Conservation (phyloP, 64 coral and sea anemone species). For the Stichodactyla mertensii region DNA sequence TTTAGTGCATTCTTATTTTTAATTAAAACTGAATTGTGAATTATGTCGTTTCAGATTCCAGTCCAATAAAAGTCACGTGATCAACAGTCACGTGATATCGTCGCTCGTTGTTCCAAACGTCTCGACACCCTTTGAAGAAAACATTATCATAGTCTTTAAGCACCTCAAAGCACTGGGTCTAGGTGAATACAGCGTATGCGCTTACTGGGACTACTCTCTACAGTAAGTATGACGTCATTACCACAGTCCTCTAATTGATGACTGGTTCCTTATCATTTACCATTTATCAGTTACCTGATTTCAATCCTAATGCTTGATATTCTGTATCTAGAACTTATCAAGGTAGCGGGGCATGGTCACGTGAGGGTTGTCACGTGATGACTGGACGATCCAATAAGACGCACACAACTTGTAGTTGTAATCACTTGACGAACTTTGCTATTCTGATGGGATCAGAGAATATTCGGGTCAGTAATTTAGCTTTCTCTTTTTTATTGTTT, state of each 20-base stretch:
- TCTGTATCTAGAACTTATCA: slow-evolving; percentile 10
- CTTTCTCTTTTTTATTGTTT: neutral
- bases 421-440: slow-evolving; percentile 78
- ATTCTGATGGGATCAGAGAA: slow-evolving; percentile 60
- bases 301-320: neutral
- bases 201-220: slow-evolving; percentile 55
- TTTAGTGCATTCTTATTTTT: too few relatives aligned
- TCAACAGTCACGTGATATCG: slow-evolving; percentile 52
- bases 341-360: slow-evolving; percentile 62
- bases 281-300: neutral
- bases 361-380: slow-evolving; percentile 50
- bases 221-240: slow-evolving; percentile 41
- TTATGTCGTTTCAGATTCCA: neutral
- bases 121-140: neutral
- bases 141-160: slow-evolving; percentile 15
- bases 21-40: too few relatives aligned
- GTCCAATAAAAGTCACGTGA: slow-evolving; percentile 15
- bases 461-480: slow-evolving; percentile 23
- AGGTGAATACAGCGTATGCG: slow-evolving; percentile 50
- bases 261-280: too few relatives aligned
- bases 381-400: slow-evolving; percentile 58
- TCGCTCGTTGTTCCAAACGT: neutral
- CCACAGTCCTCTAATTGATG: too few relatives aligned
- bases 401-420: slow-evolving; percentile 65
- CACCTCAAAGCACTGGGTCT: slow-evolving; percentile 27